Evolutionary conservation across 2,888 invertebrate genomes (phyloP).

Genomic region (Chaitophorus viminalis): DNA sequence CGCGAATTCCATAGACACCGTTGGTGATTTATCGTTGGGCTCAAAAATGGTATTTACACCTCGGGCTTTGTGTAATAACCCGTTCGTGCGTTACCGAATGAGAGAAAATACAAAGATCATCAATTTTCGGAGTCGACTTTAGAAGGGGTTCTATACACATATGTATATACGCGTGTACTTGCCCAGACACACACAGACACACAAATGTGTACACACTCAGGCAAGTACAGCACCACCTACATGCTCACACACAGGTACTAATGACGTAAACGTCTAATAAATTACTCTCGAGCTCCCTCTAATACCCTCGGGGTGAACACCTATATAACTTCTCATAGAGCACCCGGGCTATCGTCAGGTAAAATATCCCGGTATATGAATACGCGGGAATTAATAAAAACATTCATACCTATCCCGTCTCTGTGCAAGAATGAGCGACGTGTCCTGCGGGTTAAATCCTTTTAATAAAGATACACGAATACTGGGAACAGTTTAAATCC

Average conservation of each 20-base stretch:
- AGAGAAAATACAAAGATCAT: conserved; percentile 55
- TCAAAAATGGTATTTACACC: conserved; percentile 56
- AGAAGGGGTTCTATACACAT: conserved; percentile 12
- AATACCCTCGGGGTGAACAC: conserved; percentile 35
- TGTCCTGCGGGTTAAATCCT: conserved; percentile 7
- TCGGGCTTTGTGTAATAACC: conserved; percentile 49
- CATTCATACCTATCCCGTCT: not conserved
- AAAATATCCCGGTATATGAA: conserved; percentile 22
- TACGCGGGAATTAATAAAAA: conserved; percentile 32
- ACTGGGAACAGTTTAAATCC: not conserved
- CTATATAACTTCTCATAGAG: conserved; percentile 43
- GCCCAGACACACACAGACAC: not conserved
- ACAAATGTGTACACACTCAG: not conserved
- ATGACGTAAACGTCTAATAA: conserved; percentile 60
- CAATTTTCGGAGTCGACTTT: conserved; percentile 54
- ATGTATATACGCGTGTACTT: not conserved
- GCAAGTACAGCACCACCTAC: not conserved
- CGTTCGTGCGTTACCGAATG: conserved; percentile 46
- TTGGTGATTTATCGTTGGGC: conserved; percentile 46
- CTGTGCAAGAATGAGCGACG: conserved; percentile 7
- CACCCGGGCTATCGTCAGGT: conserved; percentile 8
- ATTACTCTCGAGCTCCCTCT: conserved; percentile 42
- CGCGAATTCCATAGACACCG: conserved; percentile 12
- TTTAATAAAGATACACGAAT: conserved; percentile 11
- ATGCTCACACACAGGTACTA: not conserved